Evolutionary conservation across 1,140 invertebrate species (phyloP).

Genomic region (Physella acuta): DNA sequence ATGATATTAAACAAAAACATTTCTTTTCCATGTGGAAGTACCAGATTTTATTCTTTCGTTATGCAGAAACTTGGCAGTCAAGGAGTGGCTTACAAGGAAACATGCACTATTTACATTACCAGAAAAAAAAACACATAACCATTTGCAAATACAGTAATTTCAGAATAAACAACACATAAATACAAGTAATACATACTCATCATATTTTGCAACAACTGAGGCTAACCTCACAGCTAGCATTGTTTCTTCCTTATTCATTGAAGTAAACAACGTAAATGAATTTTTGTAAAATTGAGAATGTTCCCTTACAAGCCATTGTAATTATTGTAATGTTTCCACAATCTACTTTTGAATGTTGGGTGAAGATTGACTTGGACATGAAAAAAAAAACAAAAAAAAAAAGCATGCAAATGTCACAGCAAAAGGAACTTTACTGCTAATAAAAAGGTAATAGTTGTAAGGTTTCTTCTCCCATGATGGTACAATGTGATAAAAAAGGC

Average conservation of each 20-base stretch:
- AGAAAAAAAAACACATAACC: background rate
- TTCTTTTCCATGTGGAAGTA: constrained; percentile 22
- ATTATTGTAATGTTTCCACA: background rate
- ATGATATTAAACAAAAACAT: too few species aligned
- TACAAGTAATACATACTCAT: background rate
- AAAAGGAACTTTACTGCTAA: constrained; percentile 24
- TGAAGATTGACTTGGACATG: background rate
- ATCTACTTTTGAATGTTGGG: background rate
- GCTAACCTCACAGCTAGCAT: too few species aligned
- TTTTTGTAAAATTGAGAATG: constrained; percentile 16
- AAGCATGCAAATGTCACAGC: constrained; percentile 6
- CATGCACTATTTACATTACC: constrained; percentile 20
- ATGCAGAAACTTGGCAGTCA: constrained; percentile 1
- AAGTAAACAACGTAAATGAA: background rate
- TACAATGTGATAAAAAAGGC: background rate
- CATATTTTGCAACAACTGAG: too few species aligned
- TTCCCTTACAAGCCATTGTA: constrained; percentile 25
- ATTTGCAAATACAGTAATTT: constrained; percentile 6
- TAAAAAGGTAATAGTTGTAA: constrained; percentile 22
- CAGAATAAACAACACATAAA: background rate
- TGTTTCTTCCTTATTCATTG: background rate
- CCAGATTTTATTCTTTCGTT: background rate
- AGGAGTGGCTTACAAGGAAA: constrained; percentile 27
- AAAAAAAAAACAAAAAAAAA: constrained; percentile 12
- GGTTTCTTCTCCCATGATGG: constrained; percentile 21